Conservation (phyloP, 2,797 vertebrate species). For the Sebastes steindachneri region DNA sequence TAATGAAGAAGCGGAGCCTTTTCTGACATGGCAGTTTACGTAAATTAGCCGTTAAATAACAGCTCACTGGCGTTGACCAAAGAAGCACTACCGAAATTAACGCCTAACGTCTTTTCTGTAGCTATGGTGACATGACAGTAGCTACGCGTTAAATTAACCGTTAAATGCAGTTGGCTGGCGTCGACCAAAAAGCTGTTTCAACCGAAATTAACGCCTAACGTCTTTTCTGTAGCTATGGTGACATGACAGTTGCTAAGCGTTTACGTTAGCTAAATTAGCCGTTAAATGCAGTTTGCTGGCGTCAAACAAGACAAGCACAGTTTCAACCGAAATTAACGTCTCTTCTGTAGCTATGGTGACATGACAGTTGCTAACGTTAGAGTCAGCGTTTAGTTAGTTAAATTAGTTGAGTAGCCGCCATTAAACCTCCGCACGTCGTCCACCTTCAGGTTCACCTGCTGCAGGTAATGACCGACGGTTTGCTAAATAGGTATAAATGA, state of each 20-base stretch:
- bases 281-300: neutral
- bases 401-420: neutral
- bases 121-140: neutral
- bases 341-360: neutral
- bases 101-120: fast-evolving
- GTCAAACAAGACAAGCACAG: neutral
- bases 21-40: slow-evolving; percentile 52
- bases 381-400: neutral
- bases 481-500: slow-evolving; percentile 9
- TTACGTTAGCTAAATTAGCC: neutral
- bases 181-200: neutral
- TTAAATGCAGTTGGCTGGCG: too few relatives aligned
- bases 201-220: neutral
- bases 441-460: neutral
- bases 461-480: neutral
- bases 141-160: neutral
- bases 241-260: neutral
- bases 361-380: neutral
- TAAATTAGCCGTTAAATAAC: neutral
- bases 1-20: slow-evolving; percentile 63
- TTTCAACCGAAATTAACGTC: neutral
- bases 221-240: neutral
- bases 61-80: neutral
- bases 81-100: neutral
- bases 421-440: fast-evolving